Evolutionary conservation across 53 echinoderm and acorn worm genomes (phyloP), one percentile per base, ranked within the genome.

Genomic region (Apostichopus leukothele): DNA sequence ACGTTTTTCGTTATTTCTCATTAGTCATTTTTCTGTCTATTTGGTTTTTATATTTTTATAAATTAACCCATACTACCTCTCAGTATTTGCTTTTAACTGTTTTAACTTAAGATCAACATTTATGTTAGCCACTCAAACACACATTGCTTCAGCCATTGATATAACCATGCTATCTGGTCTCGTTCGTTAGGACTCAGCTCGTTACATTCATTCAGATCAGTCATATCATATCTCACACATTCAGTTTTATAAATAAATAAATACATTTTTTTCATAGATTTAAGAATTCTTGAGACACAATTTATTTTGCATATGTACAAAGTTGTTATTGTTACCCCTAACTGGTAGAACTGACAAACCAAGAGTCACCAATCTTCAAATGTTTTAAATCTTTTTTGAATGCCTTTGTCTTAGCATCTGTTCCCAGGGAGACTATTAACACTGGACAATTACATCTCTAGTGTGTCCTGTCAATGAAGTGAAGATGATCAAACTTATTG

Each of bases 111-210:
- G 51, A 78, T 25, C 14, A 78, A 78, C 78, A 78, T 78, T 78
- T 27, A 50, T 51, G 39, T 39, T 50, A 52, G 51, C 53, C 78
- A 51, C 78, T 78, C 78, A 78, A 52, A 51, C 13, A 78, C 78
- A 78, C 51, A n/a, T 75, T 78, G 78, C 78, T 78, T 78, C 78
- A 78, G 78, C 78, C 78, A 78, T 78, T 27, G 53, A 78, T 51
- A 78, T 78, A 78, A 78, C 78, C 78, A 13, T 78, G 39, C 50
- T n/a, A 52, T 20, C 8, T 63, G 4, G 11, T 63, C 8, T 63
- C 16, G 11, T 63, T 63, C 63, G 16, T 53, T 79, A 79, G 79
- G 79, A 50, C 79, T 78, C 39, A 78, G 79, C 79, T 6, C 53
- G 9, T 63, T 7, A 13, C 11, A 63, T 63, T 63, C 63, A 9